Evolutionary conservation across 2,797 vertebrate species (phyloP).

Genomic region (Neopelma chrysocephalum): DNA sequence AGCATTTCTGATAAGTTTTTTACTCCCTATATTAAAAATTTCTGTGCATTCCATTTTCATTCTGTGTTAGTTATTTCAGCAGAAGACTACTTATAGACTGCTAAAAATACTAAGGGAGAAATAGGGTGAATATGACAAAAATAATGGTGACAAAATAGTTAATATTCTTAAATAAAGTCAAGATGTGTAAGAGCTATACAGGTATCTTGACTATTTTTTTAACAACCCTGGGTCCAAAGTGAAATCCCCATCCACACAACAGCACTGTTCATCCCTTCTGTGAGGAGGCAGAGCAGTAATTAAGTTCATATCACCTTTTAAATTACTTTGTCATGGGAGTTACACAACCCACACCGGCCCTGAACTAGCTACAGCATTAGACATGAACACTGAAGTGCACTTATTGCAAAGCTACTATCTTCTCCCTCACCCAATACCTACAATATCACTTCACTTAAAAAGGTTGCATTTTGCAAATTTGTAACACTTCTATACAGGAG

Average conservation of each 20-base stretch:
- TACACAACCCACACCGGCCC: background rate
- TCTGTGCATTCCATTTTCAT: background rate
- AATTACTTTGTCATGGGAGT: background rate
- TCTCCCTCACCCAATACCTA: background rate
- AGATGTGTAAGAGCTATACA: background rate
- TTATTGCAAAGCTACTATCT: background rate
- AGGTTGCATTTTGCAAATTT: background rate
- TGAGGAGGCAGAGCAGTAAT: background rate
- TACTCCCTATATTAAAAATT: background rate
- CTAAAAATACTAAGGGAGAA: background rate
- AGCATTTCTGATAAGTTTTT: slow-evolving; percentile 14
- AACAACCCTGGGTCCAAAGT: background rate
- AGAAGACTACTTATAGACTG: background rate
- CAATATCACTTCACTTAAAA: background rate
- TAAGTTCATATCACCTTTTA: background rate
- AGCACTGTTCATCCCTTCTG: background rate
- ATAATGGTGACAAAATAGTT: background rate
- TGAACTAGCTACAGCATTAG: background rate
- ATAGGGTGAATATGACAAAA: background rate
- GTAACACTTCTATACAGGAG: fast-evolving
- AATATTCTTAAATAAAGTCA: background rate
- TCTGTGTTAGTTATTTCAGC: background rate
- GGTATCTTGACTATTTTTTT: background rate
- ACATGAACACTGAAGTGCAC: background rate
- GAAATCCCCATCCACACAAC: background rate